Conservation (phyloP, 2,113 vertebrate species). For the Silurus asotus region DNA sequence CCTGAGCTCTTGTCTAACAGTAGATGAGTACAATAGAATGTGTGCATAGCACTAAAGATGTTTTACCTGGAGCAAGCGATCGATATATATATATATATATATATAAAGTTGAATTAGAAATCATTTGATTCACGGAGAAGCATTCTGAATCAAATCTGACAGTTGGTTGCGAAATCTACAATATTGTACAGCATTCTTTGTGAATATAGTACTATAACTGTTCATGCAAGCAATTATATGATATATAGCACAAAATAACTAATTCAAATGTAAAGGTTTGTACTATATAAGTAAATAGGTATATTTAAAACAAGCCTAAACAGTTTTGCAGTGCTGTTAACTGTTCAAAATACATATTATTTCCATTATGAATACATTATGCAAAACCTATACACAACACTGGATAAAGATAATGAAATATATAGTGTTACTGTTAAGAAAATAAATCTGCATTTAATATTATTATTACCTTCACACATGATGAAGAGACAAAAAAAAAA, state of each 20-base stretch:
- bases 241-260: not conserved
- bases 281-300: not conserved
- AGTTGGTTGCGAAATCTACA: not conserved
- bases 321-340: not conserved
- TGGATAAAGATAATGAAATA: not conserved
- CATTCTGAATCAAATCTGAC: not conserved
- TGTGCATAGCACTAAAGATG: not conserved
- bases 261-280: not conserved
- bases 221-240: not conserved
- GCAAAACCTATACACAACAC: not conserved
- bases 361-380: not conserved
- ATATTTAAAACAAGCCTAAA: not conserved
- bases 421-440: not conserved
- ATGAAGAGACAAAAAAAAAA: conserved; percentile 53
- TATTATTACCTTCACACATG: conserved; percentile 22
- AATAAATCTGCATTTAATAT: not conserved
- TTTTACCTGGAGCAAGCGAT: conserved; percentile 10
- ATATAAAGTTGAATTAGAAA: not conserved
- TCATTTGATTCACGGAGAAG: not conserved
- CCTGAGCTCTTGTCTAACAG: not conserved
- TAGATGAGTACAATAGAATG: conserved; percentile 34
- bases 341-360: not conserved
- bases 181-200: not conserved
- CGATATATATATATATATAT: not conserved
- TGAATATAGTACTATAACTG: not conserved